These are phyloP conservation scores for Phylloscopus trochiloides DNA, from an alignment of 2,113 vertebrate species.

Conservation along the genomic window DNA sequence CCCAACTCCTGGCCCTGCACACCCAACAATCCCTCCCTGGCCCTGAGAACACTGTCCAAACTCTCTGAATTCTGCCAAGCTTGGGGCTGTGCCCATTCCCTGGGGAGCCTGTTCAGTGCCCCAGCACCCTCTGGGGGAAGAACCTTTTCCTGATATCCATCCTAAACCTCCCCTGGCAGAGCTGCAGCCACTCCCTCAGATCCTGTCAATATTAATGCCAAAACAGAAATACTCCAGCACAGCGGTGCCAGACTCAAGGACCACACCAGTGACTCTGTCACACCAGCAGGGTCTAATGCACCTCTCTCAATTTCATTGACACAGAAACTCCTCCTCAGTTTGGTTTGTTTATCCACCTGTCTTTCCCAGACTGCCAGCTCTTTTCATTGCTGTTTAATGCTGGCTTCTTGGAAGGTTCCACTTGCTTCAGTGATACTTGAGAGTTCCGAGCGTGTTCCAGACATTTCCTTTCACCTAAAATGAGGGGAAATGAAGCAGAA, in stretches of 20 bases:
- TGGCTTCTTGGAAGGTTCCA: slow-evolving; percentile 10
- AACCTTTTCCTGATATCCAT: background rate
- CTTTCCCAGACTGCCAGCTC: slow-evolving; percentile 51
- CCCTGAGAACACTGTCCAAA: accelerated
- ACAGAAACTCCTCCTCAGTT: background rate
- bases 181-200: background rate
- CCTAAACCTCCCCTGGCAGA: background rate
- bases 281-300: background rate
- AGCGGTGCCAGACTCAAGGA: background rate
- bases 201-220: background rate
- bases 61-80: background rate
- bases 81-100: background rate
- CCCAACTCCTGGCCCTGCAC: background rate
- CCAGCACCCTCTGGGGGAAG: background rate
- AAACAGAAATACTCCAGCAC: background rate
- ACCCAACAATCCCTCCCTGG: background rate
- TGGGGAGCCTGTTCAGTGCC: background rate
- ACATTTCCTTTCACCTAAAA: slow-evolving; percentile 66
- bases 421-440: slow-evolving; percentile 35
- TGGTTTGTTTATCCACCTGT: slow-evolving; percentile 73
- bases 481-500: background rate
- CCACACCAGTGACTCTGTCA: background rate
- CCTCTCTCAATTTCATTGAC: background rate
- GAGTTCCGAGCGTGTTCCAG: slow-evolving; percentile 68
- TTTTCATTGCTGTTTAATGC: slow-evolving; percentile 58